phyloP scores from a whole-genome alignment of 1,140 invertebrate genomes.

The Lepidostoma basale region DNA sequence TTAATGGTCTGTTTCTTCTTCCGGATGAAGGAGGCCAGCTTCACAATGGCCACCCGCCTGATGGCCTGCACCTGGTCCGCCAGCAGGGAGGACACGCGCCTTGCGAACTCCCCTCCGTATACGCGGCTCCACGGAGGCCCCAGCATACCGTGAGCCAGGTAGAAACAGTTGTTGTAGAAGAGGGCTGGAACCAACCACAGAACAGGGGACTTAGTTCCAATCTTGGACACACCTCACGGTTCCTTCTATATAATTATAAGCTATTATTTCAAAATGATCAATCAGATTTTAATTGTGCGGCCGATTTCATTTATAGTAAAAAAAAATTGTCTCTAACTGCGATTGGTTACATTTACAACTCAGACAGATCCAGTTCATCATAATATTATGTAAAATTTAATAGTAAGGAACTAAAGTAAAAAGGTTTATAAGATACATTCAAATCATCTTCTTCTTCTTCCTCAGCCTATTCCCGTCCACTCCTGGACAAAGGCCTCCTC shows the following conservation, averaged over 20 bases:
- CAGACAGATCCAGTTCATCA: too few species aligned
- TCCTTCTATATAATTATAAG: neutral
- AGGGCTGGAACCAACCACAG: slow-evolving; percentile 53
- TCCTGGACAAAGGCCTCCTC: too few species aligned
- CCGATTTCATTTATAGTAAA: neutral
- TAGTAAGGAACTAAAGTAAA: too few species aligned
- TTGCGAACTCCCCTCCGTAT: slow-evolving; percentile 48
- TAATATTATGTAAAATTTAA: too few species aligned
- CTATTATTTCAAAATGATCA: neutral
- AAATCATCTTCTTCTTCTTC: too few species aligned
- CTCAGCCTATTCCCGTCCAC: too few species aligned
- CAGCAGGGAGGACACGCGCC: slow-evolving; percentile 50
- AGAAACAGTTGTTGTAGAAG: slow-evolving; percentile 61
- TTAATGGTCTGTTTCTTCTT: slow-evolving; percentile 52
- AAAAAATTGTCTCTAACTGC: neutral
- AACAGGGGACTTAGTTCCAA: too few species aligned
- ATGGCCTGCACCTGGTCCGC: slow-evolving; percentile 55
- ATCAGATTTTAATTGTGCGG: neutral
- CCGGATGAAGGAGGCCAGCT: slow-evolving; percentile 55
- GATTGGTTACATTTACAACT: too few species aligned
- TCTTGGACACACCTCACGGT: neutral
- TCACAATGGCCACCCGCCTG: slow-evolving; percentile 53
- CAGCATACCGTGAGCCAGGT: slow-evolving; percentile 56
- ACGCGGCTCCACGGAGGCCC: slow-evolving; percentile 55
- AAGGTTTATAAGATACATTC: too few species aligned